Evolutionary conservation across 1,140 invertebrate genomes (phyloP).

Genomic region (Drosophila tristis): DNA sequence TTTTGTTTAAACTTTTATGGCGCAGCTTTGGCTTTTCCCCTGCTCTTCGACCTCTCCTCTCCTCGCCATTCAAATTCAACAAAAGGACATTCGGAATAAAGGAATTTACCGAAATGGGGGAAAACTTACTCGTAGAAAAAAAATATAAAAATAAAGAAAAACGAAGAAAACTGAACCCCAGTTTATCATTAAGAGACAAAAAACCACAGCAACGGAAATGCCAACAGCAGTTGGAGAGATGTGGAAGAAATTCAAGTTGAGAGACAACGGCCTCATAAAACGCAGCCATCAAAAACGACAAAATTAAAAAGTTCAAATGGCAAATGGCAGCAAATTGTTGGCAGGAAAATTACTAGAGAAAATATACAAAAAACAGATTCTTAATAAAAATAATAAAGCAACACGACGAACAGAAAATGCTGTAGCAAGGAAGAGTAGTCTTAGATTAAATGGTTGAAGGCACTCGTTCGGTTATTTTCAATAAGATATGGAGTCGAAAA

Average conservation of each 20-base stretch:
- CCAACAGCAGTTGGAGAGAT: constrained; percentile 38
- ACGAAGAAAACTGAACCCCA: constrained; percentile 55
- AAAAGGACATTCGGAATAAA: constrained; percentile 67
- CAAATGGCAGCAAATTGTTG: constrained; percentile 73
- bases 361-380: not conserved
- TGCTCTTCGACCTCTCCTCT: constrained; percentile 7
- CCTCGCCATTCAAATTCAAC: constrained; percentile 28
- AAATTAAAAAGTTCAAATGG: constrained; percentile 80
- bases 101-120: constrained; percentile 49
- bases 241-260: constrained; percentile 52
- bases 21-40: constrained; percentile 62
- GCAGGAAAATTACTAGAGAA: constrained; percentile 47
- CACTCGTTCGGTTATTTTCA: too few relatives aligned
- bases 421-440: not conserved
- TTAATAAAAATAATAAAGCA: not conserved
- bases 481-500: too few relatives aligned
- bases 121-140: constrained; percentile 37
- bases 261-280: constrained; percentile 78
- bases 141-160: constrained; percentile 7
- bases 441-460: too few relatives aligned
- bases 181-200: constrained; percentile 74
- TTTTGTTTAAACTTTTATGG: constrained; percentile 67
- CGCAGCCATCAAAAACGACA: constrained; percentile 78
- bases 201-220: constrained; percentile 58
- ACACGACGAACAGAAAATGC: constrained; percentile 29